Percentiles rank a stretch among this genome's conserved stretches.
Evolutionary conservation across 2,797 vertebrate species (phyloP).

Genomic region (Graptemys geographica): DNA sequence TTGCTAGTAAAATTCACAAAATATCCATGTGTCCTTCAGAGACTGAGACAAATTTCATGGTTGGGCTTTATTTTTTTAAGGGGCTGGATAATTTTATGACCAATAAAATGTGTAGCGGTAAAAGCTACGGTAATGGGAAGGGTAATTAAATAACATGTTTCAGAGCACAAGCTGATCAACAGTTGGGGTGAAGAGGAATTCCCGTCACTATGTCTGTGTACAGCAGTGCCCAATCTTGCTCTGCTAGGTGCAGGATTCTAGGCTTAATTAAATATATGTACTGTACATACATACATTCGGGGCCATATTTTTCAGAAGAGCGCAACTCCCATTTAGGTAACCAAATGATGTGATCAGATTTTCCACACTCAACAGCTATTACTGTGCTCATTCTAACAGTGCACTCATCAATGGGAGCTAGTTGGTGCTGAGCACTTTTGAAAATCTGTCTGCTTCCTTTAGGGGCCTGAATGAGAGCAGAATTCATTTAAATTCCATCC

Average conservation of each 20-base stretch:
- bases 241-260: fast-evolving
- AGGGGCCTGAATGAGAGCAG: neutral
- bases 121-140: neutral
- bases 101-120: neutral
- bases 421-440: neutral
- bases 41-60: neutral
- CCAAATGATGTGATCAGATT: fast-evolving
- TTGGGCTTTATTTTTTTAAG: neutral
- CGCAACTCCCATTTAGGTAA: neutral
- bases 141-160: neutral
- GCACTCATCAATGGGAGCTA: fast-evolving
- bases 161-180: fast-evolving
- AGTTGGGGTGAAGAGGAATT: neutral
- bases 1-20: neutral
- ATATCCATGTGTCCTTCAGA: neutral
- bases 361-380: neutral
- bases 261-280: neutral
- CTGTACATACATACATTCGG: neutral
- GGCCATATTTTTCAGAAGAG: neutral
- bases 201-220: neutral
- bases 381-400: neutral
- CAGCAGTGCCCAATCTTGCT: neutral
- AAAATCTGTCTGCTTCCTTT: neutral
- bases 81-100: neutral
- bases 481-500: neutral